Conservation (phyloP, 2,888 invertebrate genomes). For the Mimumesa dahlbomi region DNA sequence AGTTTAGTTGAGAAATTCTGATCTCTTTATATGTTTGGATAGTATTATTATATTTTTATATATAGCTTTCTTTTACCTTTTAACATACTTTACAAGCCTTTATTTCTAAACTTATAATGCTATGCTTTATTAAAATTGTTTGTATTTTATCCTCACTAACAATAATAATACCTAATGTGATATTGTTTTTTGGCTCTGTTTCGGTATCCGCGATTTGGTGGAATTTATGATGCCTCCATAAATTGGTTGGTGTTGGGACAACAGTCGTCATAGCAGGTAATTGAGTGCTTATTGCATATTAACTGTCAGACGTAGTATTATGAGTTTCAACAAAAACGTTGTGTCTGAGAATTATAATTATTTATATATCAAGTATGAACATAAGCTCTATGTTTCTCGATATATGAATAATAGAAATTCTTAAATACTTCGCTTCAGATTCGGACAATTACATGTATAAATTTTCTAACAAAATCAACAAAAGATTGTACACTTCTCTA, state of each 20-base stretch:
- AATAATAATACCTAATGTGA: conserved; percentile 73
- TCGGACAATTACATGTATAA: too few relatives aligned
- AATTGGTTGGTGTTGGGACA: conserved; percentile 79
- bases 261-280: conserved; percentile 80
- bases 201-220: conserved; percentile 77
- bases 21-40: background rate
- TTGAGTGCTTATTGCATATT: conserved; percentile 48
- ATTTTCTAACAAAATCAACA: background rate
- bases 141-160: conserved; percentile 70
- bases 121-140: conserved; percentile 33
- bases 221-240: conserved; percentile 77
- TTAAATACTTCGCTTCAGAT: too few relatives aligned
- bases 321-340: background rate
- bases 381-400: too few relatives aligned
- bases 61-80: conserved; percentile 7
- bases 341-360: too few relatives aligned
- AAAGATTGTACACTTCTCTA: too few relatives aligned
- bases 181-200: conserved; percentile 76
- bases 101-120: conserved; percentile 2
- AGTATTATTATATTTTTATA: conserved; percentile 7
- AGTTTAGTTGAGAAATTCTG: background rate
- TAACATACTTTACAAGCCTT: conserved; percentile 9
- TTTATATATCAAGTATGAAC: too few relatives aligned
- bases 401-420: too few relatives aligned
- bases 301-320: conserved; percentile 22